Evolutionary conservation across 2,888 invertebrate species (phyloP).

Genomic region (Xestia rhomboidea): DNA sequence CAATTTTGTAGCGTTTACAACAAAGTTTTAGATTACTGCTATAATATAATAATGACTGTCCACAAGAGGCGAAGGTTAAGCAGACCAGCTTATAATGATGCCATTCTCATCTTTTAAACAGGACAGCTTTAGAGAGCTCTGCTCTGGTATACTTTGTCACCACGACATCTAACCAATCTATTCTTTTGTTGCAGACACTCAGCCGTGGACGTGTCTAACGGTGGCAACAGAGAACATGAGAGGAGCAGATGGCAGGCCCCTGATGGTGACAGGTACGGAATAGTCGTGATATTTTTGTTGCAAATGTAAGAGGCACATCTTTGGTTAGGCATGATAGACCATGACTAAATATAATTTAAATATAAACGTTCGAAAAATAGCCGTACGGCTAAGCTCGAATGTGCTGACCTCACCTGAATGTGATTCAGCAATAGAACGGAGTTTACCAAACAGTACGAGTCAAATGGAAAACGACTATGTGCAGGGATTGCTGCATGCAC

Average conservation of each 20-base stretch:
- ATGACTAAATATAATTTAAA: neutral
- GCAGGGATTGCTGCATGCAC: neutral
- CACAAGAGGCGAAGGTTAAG: neutral
- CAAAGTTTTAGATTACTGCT: too few relatives aligned
- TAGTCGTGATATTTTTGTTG: constrained; percentile 15
- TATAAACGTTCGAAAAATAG: neutral
- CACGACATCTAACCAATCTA: neutral
- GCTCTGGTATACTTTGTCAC: too few relatives aligned
- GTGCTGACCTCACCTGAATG: neutral
- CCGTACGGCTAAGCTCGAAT: neutral
- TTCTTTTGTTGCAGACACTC: constrained; percentile 80
- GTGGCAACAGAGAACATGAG: constrained; percentile 74
- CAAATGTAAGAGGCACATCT: neutral
- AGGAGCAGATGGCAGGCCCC: constrained; percentile 74
- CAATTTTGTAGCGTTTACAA: neutral
- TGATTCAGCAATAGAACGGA: neutral
- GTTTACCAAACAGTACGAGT: neutral
- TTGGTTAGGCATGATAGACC: neutral
- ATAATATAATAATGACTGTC: neutral
- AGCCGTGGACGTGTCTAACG: constrained; percentile 83
- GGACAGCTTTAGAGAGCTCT: neutral
- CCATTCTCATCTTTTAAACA: neutral
- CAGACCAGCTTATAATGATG: neutral
- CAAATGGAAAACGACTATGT: neutral
- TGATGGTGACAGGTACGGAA: constrained; percentile 78